Evolutionary conservation across 2,888 invertebrate genomes (phyloP).

Genomic region (Heliconius ismenius): DNA sequence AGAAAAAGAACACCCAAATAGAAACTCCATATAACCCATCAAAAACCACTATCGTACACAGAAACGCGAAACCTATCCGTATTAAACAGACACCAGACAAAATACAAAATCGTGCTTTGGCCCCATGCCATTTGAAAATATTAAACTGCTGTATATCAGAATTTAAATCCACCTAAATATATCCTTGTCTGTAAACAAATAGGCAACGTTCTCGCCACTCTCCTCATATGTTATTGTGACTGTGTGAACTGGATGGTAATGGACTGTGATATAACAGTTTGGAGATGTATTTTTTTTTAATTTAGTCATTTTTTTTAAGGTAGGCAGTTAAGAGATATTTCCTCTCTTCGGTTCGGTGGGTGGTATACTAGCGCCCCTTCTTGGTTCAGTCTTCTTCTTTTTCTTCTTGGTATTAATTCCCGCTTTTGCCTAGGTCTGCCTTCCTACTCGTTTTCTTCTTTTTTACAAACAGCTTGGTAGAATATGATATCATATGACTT

Average conservation of each 20-base stretch:
- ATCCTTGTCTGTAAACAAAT: constrained; percentile 29
- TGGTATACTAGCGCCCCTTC: too few relatives aligned
- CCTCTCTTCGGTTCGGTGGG: neutral
- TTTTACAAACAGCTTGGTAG: too few relatives aligned
- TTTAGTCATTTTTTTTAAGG: neutral
- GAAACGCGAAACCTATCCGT: constrained; percentile 19
- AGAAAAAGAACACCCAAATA: neutral
- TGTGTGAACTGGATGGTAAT: constrained; percentile 30
- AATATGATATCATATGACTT: too few relatives aligned
- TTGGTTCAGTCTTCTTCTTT: too few relatives aligned
- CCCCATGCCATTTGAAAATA: constrained; percentile 35
- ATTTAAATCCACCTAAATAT: constrained; percentile 34
- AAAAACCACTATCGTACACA: constrained; percentile 8
- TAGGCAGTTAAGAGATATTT: neutral
- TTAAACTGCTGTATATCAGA: constrained; percentile 26
- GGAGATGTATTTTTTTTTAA: neutral
- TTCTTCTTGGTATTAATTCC: too few relatives aligned
- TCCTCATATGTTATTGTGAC: constrained; percentile 24
- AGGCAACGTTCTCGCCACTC: constrained; percentile 13
- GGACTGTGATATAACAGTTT: neutral
- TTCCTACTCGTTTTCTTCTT: too few relatives aligned
- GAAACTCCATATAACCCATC: constrained; percentile 1
- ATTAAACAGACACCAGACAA: constrained; percentile 32
- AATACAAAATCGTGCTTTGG: constrained; percentile 35
- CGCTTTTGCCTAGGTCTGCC: too few relatives aligned